Conservation (phyloP, 2,113 vertebrate genomes). For the Camelus dromedarius region DNA sequence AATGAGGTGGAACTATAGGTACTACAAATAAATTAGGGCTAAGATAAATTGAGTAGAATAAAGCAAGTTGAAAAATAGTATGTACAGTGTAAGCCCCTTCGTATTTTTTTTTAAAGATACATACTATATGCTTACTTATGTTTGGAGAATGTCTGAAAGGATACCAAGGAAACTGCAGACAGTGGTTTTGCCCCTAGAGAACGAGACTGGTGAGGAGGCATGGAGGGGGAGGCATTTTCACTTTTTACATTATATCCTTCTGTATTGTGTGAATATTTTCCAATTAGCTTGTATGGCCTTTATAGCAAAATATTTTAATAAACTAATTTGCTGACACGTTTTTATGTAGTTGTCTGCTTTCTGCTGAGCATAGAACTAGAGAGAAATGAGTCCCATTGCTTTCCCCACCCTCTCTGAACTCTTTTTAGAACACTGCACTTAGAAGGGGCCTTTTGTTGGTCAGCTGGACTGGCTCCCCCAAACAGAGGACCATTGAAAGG, state of each 20-base stretch:
- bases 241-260: neutral
- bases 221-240: neutral
- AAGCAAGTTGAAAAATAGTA: slow-evolving; percentile 5
- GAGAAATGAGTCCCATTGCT: neutral
- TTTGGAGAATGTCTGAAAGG: neutral
- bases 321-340: neutral
- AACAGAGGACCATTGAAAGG: slow-evolving; percentile 36
- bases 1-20: neutral
- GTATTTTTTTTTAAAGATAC: neutral
- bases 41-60: neutral
- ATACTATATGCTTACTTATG: neutral
- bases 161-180: neutral
- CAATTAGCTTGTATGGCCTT: neutral
- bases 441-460: slow-evolving; percentile 49
- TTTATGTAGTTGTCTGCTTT: neutral
- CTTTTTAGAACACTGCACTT: neutral
- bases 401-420: neutral
- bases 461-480: neutral
- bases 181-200: neutral
- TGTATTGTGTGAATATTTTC: neutral
- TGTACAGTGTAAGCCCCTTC: neutral
- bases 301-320: slow-evolving; percentile 43
- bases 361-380: slow-evolving; percentile 20
- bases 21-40: neutral
- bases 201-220: neutral